Evolutionary conservation across 2,888 invertebrate species (phyloP), one percentile per base, ranked within the genome.

Genomic region (Cephus pulcher): DNA sequence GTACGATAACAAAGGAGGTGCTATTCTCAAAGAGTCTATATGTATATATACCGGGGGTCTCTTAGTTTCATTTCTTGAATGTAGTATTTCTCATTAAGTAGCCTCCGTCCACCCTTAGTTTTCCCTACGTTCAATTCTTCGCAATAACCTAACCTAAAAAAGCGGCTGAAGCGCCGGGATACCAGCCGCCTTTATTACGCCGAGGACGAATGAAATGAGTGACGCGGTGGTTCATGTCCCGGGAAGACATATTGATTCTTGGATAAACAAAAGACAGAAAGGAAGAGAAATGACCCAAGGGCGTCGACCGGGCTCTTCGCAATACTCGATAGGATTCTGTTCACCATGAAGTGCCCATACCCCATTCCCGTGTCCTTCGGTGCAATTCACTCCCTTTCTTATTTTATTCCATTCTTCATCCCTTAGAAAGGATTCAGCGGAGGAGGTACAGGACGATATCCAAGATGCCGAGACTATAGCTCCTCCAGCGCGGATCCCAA

Each of bases 201-300:
- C 35, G 73, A 37, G 79, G 73, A 76, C 70, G 78, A 81, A 79
- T 75, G 76, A 79, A 80, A 77, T 74, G 78, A 78, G 75, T 76
- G 76, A 76, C 76, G 78, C 73, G 75, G 76, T 75, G 73, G 74
- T 75, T 75, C 70, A 34, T 71, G 78, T 77, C 78, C 68, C 78
- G 40, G 33, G 71, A 76, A 78, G 73, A 76, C 35, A 73, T 68
- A 84, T 83, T 80, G 84, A 83, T 84, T 81, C 77, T 75, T 73
- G 78, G 75, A 78, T 82, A 84, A 82, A 82, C 82, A 78, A 83
- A 81, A 79, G 80, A 73, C 73, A 75, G 75, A 69, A 76, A 79
- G 74, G 75, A 77, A 76, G 78, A 80, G 69, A 78, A 79, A 78
- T 56, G 75, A 76, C 34, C 75, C 76, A 32, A 34, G 32, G 40